Base-by-base conservation (phyloP, 2,888 invertebrate genomes). In the Xestia xanthographa region DNA sequence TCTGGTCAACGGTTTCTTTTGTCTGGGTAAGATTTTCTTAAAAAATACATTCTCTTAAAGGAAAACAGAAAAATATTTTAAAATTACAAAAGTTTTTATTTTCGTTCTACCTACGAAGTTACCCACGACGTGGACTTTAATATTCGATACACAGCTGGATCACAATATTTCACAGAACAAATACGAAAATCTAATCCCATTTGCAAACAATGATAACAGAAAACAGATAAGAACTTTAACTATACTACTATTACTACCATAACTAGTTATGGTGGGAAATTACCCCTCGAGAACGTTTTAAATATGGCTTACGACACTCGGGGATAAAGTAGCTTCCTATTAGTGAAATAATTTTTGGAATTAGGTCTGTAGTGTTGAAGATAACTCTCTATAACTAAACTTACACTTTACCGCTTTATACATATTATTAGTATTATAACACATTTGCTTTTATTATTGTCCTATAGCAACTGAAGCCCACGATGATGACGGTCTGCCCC, bases 401-500 rank as follows among this genome's bases (percentile, higher is more conserved):
- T 17, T 29, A 58, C 8, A 58, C 17, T 26, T 53, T 53, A 17
- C 26, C 14, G 0, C 56, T 56, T 12, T 56, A 26, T 56, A n/a
- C 12, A 26, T 53, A 8, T 56, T 56, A 17, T 2, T 26, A 56
- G 2, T 22, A 12, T 38, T 3, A 50, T 11, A 56, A n/a, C 26
- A 26, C 26, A 14, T 34, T 34, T 58, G 17, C 8, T 9, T 29
- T 60, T 11, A 58, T 83, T 79, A 56, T 72, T 79, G 72, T 79
- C 62, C 20, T 87, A 73, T 91, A 99, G 99, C 98, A 17, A 99
- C 99, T 9, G 99, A 99, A 96, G 98, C 99, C 0, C 97, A 98
- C 90, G 98, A 98, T 92, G 98, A 99, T 94, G 99, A 99, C 95
- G 99, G 99, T 5, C 93, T 99, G 74, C 99, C 99, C 0, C 99